phyloP scores from a whole-genome alignment of 30 jellyfish, hydroid and myxozoan genomes.

The Turritopsis rubra region DNA sequence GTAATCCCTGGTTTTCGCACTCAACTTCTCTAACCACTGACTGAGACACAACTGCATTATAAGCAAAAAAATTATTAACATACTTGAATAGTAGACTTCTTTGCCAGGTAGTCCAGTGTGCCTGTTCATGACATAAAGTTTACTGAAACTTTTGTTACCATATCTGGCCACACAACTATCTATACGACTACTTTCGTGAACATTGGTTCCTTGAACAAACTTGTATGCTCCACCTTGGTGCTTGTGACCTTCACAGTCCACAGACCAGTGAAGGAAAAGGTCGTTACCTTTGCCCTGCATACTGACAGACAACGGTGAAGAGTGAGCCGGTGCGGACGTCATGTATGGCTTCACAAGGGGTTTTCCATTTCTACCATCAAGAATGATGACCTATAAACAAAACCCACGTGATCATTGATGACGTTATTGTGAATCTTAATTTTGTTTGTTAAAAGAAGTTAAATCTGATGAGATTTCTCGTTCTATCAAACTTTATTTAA shows the following conservation, averaged over 20 bases:
- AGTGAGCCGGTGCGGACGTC: constrained; percentile 74
- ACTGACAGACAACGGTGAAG: constrained; percentile 83
- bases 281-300: constrained; percentile 94
- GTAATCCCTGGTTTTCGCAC: too few species aligned
- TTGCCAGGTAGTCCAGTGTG: constrained; percentile 82
- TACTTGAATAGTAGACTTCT: constrained; percentile 78
- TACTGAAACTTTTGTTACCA: constrained; percentile 63
- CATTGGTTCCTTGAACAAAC: constrained; percentile 82
- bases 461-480: too few species aligned
- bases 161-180: constrained; percentile 79
- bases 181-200: constrained; percentile 76
- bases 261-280: constrained; percentile 79
- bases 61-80: background rate
- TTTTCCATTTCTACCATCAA: constrained; percentile 68
- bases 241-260: constrained; percentile 83
- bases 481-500: too few species aligned
- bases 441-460: too few species aligned
- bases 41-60: too few species aligned
- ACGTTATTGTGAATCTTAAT: too few species aligned
- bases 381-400: constrained; percentile 43
- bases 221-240: constrained; percentile 68
- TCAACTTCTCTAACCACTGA: too few species aligned
- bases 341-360: constrained; percentile 39
- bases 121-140: constrained; percentile 53
- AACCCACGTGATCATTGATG: too few species aligned